These are phyloP conservation scores for Orthonychiurus folsomi DNA, from an alignment of 2,888 invertebrate genomes.

Conservation along the genomic window DNA sequence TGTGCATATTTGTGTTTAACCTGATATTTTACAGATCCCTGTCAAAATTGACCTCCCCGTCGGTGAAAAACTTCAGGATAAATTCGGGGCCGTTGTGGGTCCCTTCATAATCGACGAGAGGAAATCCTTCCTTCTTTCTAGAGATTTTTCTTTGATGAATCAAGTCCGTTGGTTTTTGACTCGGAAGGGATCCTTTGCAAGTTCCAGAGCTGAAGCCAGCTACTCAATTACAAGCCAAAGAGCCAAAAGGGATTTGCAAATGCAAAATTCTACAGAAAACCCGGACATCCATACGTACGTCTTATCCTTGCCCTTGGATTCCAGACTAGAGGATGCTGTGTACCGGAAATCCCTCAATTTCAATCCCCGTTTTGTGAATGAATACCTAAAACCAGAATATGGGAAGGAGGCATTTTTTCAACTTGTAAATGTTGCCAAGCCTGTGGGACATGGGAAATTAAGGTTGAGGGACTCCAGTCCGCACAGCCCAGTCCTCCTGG, in stretches of 20 bases:
- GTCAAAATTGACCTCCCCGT: conserved; percentile 16
- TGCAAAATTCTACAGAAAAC: neutral
- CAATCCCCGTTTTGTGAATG: neutral
- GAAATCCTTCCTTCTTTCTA: conserved; percentile 14
- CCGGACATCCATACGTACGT: conserved; percentile 23
- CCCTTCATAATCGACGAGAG: conserved; percentile 20
- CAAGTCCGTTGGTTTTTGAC: conserved; percentile 9
- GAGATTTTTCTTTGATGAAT: conserved; percentile 12
- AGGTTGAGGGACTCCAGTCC: conserved; percentile 20
- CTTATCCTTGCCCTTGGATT: conserved; percentile 17
- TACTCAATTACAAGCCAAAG: conserved; percentile 11
- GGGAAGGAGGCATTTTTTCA: conserved; percentile 22
- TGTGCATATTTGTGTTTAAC: no score
- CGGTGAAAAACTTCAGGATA: conserved; percentile 20
- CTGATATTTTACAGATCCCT: neutral
- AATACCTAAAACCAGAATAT: conserved; percentile 9
- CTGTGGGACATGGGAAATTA: conserved; percentile 14
- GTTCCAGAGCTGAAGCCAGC: conserved; percentile 15
- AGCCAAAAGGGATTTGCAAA: conserved; percentile 6
- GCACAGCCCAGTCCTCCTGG: conserved; percentile 17
- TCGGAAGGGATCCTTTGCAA: neutral
- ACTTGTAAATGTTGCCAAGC: conserved; percentile 15
- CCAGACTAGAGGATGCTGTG: neutral
- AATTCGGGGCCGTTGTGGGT: conserved; percentile 20
- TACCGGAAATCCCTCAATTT: neutral